Conservation (phyloP, 1,140 invertebrate genomes). For the Coptotermes formosanus region DNA sequence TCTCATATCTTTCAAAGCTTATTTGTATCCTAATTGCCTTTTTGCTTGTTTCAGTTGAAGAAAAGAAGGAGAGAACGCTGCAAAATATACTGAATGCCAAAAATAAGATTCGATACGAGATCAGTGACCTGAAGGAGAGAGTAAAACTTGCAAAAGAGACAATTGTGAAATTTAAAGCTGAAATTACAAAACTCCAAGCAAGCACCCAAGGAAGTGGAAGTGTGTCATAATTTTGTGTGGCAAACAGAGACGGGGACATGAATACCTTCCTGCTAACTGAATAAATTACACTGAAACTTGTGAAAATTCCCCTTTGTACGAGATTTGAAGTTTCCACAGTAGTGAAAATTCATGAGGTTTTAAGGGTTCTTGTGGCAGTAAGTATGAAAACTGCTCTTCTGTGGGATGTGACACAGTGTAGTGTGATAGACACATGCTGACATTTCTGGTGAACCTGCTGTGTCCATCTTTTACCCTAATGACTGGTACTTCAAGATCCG, state of each 20-base stretch:
- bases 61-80: conserved; percentile 80
- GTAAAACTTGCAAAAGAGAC: conserved; percentile 86
- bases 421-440: too few species aligned
- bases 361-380: too few species aligned
- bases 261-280: background rate
- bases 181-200: conserved; percentile 71
- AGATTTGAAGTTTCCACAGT: too few species aligned
- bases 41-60: conserved; percentile 65
- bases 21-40: conserved; percentile 5
- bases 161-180: conserved; percentile 84
- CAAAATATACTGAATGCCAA: conserved; percentile 77
- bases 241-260: too few species aligned
- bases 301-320: too few species aligned
- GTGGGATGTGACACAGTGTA: too few species aligned
- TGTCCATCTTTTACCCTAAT: too few species aligned
- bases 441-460: too few species aligned
- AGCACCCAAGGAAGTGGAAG: background rate
- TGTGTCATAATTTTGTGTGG: background rate
- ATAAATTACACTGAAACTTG: background rate
- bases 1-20: too few species aligned
- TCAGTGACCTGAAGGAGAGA: conserved; percentile 82
- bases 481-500: too few species aligned
- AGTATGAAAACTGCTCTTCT: too few species aligned
- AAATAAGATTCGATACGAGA: conserved; percentile 80
- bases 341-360: too few species aligned